Evolutionary conservation across 2,113 vertebrate species (phyloP).

Genomic region (Melanotaenia duboulayi): DNA sequence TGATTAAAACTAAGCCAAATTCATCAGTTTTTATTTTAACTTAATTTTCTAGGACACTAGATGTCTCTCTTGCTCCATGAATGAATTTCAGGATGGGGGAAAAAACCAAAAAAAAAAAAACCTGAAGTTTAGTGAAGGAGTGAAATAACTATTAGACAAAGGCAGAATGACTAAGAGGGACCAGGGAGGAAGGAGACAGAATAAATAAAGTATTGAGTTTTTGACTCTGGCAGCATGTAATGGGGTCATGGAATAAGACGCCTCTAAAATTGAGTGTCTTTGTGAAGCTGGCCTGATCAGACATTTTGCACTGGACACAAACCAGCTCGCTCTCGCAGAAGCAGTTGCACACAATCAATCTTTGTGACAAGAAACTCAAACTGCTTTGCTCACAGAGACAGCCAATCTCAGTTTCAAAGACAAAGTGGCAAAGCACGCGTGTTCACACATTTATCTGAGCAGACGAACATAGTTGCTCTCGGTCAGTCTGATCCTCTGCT

Average conservation of each 20-base stretch:
- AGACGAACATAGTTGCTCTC: conserved; percentile 44
- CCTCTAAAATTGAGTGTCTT: conserved; percentile 81
- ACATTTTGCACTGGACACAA: conserved; percentile 58
- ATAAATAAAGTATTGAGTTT: conserved; percentile 83
- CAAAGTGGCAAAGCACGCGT: conserved; percentile 51
- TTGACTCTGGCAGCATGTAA: conserved; percentile 78
- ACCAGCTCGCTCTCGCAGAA: conserved; percentile 47
- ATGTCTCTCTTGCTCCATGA: conserved; percentile 85
- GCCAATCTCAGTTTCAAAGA: conserved; percentile 61
- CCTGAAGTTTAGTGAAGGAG: conserved; percentile 38
- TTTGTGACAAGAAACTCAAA: conserved; percentile 71
- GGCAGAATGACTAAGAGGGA: conserved; percentile 64
- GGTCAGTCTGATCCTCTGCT: conserved; percentile 20
- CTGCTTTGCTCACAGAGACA: conserved; percentile 64
- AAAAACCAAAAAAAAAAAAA: conserved; percentile 8
- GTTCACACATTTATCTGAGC: conserved; percentile 59
- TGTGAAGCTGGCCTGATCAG: conserved; percentile 76
- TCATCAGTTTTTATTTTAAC: conserved; percentile 3
- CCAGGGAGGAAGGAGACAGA: conserved; percentile 64
- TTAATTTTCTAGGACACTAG: conserved; percentile 70
- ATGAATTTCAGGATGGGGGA: conserved; percentile 42
- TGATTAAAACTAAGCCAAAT: background rate
- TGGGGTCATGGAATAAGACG: conserved; percentile 81
- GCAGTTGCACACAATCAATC: conserved; percentile 72
- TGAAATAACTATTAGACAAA: conserved; percentile 65